Evolutionary conservation across 2,113 vertebrate genomes (phyloP).

Genomic region (Helogale parvula): DNA sequence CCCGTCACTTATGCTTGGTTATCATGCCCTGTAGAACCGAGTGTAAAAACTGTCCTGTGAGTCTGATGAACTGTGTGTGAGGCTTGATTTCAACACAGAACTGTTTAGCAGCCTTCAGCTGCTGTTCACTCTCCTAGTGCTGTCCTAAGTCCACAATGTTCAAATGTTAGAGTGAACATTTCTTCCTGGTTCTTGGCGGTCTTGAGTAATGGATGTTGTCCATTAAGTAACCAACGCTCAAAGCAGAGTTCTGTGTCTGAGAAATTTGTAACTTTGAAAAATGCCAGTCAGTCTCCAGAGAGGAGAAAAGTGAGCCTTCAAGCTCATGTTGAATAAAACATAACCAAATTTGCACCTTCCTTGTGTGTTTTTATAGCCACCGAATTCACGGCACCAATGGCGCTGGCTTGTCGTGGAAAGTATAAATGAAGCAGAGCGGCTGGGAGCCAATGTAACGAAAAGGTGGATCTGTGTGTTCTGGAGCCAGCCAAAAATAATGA

Average conservation of each 20-base stretch:
- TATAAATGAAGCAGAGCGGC: neutral
- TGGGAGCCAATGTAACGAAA: constrained; percentile 43
- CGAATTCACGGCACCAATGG: neutral
- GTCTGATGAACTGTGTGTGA: neutral
- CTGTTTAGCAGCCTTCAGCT: neutral
- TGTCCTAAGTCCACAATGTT: neutral
- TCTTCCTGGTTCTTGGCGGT: neutral
- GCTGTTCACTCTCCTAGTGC: neutral
- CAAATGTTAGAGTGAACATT: neutral
- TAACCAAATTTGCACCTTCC: constrained; percentile 56
- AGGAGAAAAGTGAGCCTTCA: neutral
- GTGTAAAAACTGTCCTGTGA: neutral
- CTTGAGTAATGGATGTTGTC: neutral
- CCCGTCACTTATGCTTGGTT: neutral
- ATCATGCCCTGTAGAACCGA: neutral
- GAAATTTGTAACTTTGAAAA: constrained; percentile 34
- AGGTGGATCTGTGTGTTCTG: neutral
- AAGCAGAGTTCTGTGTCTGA: constrained; percentile 1
- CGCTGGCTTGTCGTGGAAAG: neutral
- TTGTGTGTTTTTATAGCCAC: constrained; percentile 56
- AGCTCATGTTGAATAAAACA: constrained; percentile 36
- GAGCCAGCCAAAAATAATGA: constrained; percentile 49
- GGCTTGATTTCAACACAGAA: neutral
- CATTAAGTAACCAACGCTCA: neutral
- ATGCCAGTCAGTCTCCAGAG: neutral